These are phyloP conservation scores for Hephaestus fuliginosus DNA, from an alignment of 2,797 vertebrate species.

Conservation along the genomic window DNA sequence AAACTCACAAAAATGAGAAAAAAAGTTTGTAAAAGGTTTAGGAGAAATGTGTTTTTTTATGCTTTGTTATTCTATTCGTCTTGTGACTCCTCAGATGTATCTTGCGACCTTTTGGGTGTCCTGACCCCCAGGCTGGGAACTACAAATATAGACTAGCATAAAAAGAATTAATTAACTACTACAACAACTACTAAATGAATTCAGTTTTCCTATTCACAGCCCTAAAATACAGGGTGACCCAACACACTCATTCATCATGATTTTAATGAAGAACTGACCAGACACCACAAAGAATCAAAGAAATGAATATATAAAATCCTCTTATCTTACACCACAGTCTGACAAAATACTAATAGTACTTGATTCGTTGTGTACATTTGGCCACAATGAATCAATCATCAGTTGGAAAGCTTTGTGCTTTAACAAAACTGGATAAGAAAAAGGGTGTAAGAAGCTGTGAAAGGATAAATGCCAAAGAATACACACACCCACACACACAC, in stretches of 20 bases:
- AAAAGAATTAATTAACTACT: no score
- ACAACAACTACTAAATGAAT: no score
- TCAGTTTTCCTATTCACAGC: background rate
- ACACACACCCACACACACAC: conserved; percentile 8
- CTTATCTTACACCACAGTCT: background rate
- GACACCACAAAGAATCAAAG: background rate
- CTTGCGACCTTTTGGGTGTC: background rate
- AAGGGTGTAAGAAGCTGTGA: conserved; percentile 19
- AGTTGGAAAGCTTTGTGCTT: background rate
- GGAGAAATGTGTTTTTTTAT: background rate
- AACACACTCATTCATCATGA: conserved; percentile 1
- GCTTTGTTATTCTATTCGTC: background rate
- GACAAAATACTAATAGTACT: background rate
- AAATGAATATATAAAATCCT: background rate
- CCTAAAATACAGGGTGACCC: background rate
- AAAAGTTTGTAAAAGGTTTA: background rate
- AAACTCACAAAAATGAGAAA: background rate
- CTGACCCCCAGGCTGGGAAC: background rate
- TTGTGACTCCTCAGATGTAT: no score
- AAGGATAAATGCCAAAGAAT: conserved; percentile 9
- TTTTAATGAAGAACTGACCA: background rate
- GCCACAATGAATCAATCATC: no score
- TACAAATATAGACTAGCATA: background rate
- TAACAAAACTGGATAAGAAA: background rate
- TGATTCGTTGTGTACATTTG: background rate